Evolutionary conservation across 2,113 vertebrate genomes (phyloP).

Genomic region (Paraplagusia blochii): DNA sequence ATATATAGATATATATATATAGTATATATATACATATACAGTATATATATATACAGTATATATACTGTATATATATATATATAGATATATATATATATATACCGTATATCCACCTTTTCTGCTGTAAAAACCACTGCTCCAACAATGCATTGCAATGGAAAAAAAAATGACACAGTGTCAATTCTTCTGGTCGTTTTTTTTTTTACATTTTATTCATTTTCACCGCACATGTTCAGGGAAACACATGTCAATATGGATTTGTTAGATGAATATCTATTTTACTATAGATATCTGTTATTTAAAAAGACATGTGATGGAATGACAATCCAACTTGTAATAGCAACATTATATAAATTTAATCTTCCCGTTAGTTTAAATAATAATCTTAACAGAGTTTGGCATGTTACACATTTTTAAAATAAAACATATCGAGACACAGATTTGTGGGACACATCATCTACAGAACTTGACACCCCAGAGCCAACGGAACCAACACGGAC

Average conservation of each 20-base stretch:
- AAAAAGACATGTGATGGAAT: constrained; percentile 70
- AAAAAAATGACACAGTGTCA: constrained; percentile 5
- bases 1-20: no score
- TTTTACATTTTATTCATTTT: constrained; percentile 71
- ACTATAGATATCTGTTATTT: constrained; percentile 67
- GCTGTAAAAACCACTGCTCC: no score
- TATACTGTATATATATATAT: no score
- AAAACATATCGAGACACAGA: constrained; percentile 62
- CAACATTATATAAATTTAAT: constrained; percentile 61
- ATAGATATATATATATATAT: no score
- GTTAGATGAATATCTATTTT: constrained; percentile 71
- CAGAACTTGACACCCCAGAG: constrained; percentile 63
- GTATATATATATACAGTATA: no score
- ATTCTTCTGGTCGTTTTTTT: constrained; percentile 43
- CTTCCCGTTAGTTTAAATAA: constrained; percentile 8
- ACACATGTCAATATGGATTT: constrained; percentile 68
- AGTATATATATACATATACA: no score
- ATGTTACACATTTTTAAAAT: constrained; percentile 55
- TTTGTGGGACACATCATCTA: constrained; percentile 58
- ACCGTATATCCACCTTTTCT: no score
- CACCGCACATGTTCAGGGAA: constrained; percentile 70
- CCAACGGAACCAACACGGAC: constrained; percentile 40
- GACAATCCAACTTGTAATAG: constrained; percentile 51
- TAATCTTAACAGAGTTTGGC: constrained; percentile 48
- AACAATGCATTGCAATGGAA: constrained; percentile 10